These are phyloP conservation scores for Caenorhabditis macrosperma DNA, from an alignment of 2,888 invertebrate genomes.

Conservation along the genomic window DNA sequence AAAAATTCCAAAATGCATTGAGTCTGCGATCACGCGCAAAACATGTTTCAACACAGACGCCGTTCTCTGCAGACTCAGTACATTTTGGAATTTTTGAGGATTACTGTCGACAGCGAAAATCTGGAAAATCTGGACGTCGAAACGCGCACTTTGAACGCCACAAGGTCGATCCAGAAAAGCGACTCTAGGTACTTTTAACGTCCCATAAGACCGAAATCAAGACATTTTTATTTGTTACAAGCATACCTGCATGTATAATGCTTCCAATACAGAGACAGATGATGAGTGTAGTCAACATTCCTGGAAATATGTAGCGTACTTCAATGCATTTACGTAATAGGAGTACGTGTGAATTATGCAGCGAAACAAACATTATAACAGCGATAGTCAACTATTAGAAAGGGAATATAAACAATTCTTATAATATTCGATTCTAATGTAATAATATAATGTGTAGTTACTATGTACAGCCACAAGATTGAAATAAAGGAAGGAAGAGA, in stretches of 20 bases:
- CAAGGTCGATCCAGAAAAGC: no score
- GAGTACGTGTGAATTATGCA: slow-evolving; percentile 53
- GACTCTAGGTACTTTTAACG: no score
- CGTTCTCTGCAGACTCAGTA: no score
- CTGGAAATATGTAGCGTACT: slow-evolving; percentile 56
- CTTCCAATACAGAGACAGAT: slow-evolving; percentile 54
- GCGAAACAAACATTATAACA: slow-evolving; percentile 42
- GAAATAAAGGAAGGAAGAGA: slow-evolving; percentile 60
- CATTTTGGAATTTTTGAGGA: no score
- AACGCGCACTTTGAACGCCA: no score
- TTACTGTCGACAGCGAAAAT: no score
- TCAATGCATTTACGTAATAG: slow-evolving; percentile 58
- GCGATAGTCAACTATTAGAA: slow-evolving; percentile 9
- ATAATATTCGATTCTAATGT: slow-evolving; percentile 24
- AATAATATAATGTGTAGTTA: slow-evolving; percentile 17
- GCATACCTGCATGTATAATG: slow-evolving; percentile 62
- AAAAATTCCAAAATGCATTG: no score
- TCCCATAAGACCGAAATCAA: slow-evolving; percentile 34
- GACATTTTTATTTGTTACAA: slow-evolving; percentile 41
- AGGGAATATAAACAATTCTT: slow-evolving; percentile 47
- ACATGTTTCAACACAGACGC: background rate
- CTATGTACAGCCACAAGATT: slow-evolving; percentile 42
- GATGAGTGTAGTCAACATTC: slow-evolving; percentile 58
- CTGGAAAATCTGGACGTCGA: no score
- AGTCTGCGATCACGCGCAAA: no score